A percentile compares a stretch with the other conserved stretches of the same genome.
Conservation (phyloP, 2,797 vertebrate species). For the Rachycentron canadum region DNA sequence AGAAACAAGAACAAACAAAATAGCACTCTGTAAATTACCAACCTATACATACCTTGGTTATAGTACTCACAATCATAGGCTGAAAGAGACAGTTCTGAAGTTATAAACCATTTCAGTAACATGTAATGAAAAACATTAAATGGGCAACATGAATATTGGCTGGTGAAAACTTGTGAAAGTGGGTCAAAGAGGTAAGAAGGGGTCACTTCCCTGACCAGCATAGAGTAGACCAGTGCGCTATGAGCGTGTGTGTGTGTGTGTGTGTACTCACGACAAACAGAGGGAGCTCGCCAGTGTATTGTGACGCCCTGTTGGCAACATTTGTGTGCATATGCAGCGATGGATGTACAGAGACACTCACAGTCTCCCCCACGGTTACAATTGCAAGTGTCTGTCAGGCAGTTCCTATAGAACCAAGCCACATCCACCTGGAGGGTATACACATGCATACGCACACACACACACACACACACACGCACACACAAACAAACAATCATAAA, state of each 20-base stretch:
- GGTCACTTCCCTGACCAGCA: slow-evolving; percentile 15
- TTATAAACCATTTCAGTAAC: slow-evolving; percentile 24
- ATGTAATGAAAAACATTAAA: slow-evolving; percentile 18
- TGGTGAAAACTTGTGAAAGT: slow-evolving; percentile 3
- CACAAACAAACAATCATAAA: slow-evolving; percentile 31
- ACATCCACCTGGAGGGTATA: slow-evolving; percentile 91
- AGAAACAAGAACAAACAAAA: slow-evolving; percentile 9
- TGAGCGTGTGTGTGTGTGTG: slow-evolving; percentile 12
- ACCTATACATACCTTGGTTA: slow-evolving; percentile 91
- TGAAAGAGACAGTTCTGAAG: slow-evolving; percentile 77
- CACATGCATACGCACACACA: slow-evolving; percentile 27
- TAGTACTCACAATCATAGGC: slow-evolving; percentile 98
- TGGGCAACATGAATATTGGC: background rate
- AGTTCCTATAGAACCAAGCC: slow-evolving; percentile 98
- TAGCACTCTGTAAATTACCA: background rate
- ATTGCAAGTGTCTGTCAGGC: slow-evolving; percentile 97
- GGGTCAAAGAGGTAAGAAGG: slow-evolving; percentile 29
- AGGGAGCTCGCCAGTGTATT: slow-evolving; percentile 93
- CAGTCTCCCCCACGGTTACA: slow-evolving; percentile 98
- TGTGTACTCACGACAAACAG: slow-evolving; percentile 91
- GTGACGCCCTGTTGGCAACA: slow-evolving; percentile 95
- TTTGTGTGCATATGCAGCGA: slow-evolving; percentile 96
- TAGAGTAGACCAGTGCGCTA: background rate
- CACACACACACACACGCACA: slow-evolving; percentile 29
- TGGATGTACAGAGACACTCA: slow-evolving; percentile 95